phyloP scores from a whole-genome alignment of 2,888 invertebrate genomes.

The Alloscopus bannaensis region DNA sequence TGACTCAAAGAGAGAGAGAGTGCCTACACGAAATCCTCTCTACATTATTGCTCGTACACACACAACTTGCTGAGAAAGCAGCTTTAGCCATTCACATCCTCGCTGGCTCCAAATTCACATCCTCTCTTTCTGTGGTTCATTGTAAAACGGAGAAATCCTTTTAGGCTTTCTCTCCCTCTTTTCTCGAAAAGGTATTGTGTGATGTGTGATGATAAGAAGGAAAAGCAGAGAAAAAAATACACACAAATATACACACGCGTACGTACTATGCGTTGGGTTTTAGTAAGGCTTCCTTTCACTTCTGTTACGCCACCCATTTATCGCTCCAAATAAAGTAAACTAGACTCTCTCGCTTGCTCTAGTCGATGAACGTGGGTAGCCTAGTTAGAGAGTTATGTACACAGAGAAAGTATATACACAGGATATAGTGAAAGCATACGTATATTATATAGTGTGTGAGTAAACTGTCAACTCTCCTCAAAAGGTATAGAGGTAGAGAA shows the following conservation, averaged over 20 bases:
- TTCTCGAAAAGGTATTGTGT: too few relatives aligned
- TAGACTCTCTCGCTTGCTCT: neutral
- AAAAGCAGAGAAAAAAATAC: too few relatives aligned
- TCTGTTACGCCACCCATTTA: neutral
- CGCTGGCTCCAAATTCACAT: too few relatives aligned
- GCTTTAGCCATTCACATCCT: neutral
- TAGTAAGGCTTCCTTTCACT: neutral
- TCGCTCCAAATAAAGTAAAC: neutral
- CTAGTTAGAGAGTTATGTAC: neutral
- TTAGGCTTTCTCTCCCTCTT: neutral
- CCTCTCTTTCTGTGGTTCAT: too few relatives aligned
- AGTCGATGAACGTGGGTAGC: too few relatives aligned
- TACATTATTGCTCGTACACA: slow-evolving; percentile 3
- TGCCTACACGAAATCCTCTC: neutral
- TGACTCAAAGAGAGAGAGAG: too few relatives aligned
- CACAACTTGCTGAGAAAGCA: neutral
- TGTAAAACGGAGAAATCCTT: neutral
- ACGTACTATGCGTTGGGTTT: neutral
- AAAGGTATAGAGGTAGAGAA: neutral
- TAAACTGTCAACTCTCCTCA: slow-evolving; percentile 8
- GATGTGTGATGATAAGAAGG: too few relatives aligned
- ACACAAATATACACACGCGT: too few relatives aligned
- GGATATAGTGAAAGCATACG: too few relatives aligned
- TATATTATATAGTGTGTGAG: neutral
- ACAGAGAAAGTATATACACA: too few relatives aligned